Conservation (phyloP, 2,888 invertebrate genomes). For the Lissocephala sabroskyi region DNA sequence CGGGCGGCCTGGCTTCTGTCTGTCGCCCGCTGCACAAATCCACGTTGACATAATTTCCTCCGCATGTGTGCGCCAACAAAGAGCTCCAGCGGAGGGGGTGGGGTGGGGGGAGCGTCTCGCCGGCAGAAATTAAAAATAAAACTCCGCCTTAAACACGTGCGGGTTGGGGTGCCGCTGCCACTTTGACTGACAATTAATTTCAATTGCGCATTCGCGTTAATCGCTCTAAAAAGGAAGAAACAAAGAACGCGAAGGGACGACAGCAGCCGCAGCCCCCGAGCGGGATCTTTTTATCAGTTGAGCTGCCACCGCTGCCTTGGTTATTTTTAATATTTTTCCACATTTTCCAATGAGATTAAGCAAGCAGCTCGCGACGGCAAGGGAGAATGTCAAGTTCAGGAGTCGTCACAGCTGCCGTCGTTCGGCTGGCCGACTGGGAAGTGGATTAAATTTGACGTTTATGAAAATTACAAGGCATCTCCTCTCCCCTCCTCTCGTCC, state of each 20-base stretch:
- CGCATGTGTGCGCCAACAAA: conserved; percentile 42
- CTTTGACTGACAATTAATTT: conserved; percentile 63
- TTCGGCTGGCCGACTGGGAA: conserved; percentile 20
- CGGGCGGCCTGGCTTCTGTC: conserved; percentile 3
- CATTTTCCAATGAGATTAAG: conserved; percentile 46
- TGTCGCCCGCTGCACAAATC: conserved; percentile 32
- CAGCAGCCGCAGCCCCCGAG: conserved; percentile 13
- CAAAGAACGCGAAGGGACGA: conserved; percentile 10
- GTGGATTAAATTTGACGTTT: conserved; percentile 63
- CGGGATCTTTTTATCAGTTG: conserved; percentile 2
- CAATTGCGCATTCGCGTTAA: conserved; percentile 63
- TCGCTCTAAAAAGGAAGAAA: conserved; percentile 35
- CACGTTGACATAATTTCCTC: conserved; percentile 54
- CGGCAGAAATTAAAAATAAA: conserved; percentile 55
- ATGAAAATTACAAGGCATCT: conserved; percentile 34
- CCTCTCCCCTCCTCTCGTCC: background rate
- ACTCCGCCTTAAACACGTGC: conserved; percentile 51
- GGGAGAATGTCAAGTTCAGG: conserved; percentile 64
- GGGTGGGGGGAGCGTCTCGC: too few relatives aligned
- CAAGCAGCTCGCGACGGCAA: conserved; percentile 22
- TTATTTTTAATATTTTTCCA: conserved; percentile 41
- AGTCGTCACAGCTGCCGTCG: conserved; percentile 55
- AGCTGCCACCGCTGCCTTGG: conserved; percentile 3
- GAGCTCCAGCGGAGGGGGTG: too few relatives aligned
- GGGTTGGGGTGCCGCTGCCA: conserved; percentile 30